phyloP scores from a whole-genome alignment of 2,888 invertebrate species.

The Ochropleura plecta region DNA sequence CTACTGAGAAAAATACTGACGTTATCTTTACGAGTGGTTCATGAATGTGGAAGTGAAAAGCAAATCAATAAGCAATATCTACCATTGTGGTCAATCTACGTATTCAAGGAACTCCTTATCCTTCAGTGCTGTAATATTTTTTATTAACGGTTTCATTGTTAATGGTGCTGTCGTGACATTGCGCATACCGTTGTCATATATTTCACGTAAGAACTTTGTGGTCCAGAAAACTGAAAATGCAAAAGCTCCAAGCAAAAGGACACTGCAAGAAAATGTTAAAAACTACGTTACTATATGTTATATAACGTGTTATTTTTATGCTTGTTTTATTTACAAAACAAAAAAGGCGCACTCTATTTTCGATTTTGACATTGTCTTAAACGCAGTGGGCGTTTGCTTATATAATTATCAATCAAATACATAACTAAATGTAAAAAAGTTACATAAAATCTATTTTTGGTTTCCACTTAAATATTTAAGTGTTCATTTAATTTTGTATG shows the following conservation, averaged over 20 bases:
- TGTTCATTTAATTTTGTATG: neutral
- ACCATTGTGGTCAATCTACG: conserved; percentile 63
- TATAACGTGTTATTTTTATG: neutral
- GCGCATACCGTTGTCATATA: conserved; percentile 52
- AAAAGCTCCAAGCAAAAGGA: conserved; percentile 75
- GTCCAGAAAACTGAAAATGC: conserved; percentile 80
- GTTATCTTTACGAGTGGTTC: neutral
- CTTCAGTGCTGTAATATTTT: neutral
- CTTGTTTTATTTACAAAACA: neutral
- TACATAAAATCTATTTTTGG: neutral
- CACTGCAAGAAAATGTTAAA: conserved; percentile 68
- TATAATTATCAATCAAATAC: neutral
- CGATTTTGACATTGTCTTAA: neutral
- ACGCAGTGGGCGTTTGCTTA: neutral
- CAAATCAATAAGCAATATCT: conserved; percentile 44
- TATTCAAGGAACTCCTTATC: conserved; percentile 70
- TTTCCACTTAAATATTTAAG: neutral
- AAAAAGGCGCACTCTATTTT: neutral
- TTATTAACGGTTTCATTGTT: conserved; percentile 7
- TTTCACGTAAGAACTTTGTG: conserved; percentile 70
- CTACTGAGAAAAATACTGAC: neutral
- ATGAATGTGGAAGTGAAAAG: conserved; percentile 4
- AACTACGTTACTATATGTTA: conserved; percentile 29
- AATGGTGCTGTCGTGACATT: conserved; percentile 18
- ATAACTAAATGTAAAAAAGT: neutral